Evolutionary conservation across 2,888 invertebrate genomes (phyloP).

Genomic region (Leptinotarsa peninsularis): DNA sequence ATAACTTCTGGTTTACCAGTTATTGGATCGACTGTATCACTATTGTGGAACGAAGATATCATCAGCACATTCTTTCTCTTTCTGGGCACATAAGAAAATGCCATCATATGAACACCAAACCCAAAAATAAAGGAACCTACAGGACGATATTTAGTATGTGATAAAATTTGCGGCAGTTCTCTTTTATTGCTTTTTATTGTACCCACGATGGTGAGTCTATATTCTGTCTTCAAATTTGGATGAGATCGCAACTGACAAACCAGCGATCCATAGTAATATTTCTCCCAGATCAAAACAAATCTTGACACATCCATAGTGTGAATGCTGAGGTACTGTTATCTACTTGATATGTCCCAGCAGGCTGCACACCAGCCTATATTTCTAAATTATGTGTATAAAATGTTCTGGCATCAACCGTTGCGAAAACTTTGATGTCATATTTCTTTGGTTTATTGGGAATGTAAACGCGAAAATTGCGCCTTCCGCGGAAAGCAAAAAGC

Average conservation of each 20-base stretch:
- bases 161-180: conserved; percentile 20
- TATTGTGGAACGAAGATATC: neutral
- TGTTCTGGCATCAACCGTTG: conserved; percentile 37
- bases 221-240: conserved; percentile 8
- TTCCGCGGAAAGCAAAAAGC: too few species aligned
- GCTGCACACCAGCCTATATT: conserved; percentile 40
- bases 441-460: too few species aligned
- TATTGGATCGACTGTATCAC: conserved; percentile 27
- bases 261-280: too few species aligned
- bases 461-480: too few species aligned
- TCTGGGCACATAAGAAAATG: conserved; percentile 26
- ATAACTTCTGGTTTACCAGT: conserved; percentile 27
- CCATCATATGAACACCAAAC: conserved; percentile 28
- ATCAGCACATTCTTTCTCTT: conserved; percentile 32
- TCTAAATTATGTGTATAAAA: conserved; percentile 42
- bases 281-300: too few species aligned
- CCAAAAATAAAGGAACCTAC: conserved; percentile 3
- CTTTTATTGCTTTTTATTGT: conserved; percentile 13
- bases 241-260: conserved; percentile 21
- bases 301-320: too few species aligned
- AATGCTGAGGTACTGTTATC: too few species aligned
- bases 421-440: conserved; percentile 31
- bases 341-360: conserved; percentile 36
- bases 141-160: neutral
- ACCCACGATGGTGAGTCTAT: conserved; percentile 3